Conservation (phyloP, 2,888 invertebrate genomes). For the Chesias legatella region DNA sequence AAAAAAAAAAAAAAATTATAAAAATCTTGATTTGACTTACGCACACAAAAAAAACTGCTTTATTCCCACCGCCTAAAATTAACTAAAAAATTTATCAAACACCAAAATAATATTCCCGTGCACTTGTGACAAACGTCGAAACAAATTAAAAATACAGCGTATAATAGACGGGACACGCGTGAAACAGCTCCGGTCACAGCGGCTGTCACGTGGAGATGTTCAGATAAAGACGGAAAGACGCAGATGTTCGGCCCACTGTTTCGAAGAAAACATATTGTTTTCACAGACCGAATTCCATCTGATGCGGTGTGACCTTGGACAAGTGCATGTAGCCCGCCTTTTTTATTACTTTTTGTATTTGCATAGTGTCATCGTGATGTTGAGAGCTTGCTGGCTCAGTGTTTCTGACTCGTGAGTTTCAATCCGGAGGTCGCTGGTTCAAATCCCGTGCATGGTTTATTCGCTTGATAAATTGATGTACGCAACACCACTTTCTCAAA, state of each 20-base stretch:
- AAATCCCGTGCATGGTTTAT: no score
- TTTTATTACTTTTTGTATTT: no score
- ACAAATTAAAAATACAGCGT: conserved; percentile 27
- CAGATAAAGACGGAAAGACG: conserved; percentile 47
- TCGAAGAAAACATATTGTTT: conserved; percentile 56
- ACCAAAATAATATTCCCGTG: conserved; percentile 8
- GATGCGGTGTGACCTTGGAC: conserved; percentile 52
- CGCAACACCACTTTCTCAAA: no score
- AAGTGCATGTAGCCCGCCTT: conserved; percentile 36
- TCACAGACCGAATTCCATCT: conserved; percentile 38
- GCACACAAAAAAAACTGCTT: not conserved
- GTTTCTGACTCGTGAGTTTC: no score
- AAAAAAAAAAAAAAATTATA: conserved; percentile 4
- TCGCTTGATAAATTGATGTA: no score
- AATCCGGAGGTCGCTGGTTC: no score
- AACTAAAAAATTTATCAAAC: conserved; percentile 1
- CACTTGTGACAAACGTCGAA: conserved; percentile 17
- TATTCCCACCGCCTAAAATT: not conserved
- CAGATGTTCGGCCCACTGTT: conserved; percentile 58
- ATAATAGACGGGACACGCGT: conserved; percentile 28
- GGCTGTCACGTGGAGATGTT: conserved; percentile 48
- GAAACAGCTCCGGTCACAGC: conserved; percentile 34
- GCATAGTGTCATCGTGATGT: no score
- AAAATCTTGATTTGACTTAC: not conserved
- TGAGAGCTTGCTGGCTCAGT: no score